Base-by-base conservation (phyloP, 2,888 invertebrate species). In the Erebia aethiops region DNA sequence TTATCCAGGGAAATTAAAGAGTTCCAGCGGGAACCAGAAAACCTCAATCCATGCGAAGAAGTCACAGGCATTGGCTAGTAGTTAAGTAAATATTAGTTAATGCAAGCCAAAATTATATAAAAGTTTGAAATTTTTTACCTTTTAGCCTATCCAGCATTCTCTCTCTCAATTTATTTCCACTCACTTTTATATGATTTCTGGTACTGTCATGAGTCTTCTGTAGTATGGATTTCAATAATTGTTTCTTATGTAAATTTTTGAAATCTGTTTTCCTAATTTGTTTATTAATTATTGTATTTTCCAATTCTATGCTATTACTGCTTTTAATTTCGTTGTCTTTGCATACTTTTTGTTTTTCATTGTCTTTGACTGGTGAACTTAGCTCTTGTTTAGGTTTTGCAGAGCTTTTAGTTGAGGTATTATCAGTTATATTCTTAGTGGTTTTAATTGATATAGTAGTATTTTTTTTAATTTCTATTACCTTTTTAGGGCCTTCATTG, bases 131-230 rank as follows among this genome's bases (percentile, higher is more conserved):
- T 46, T 46, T 2, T 1, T 56, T 95, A 79, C 96, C 95, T 90
- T 95, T 95, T 58, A 98, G 87, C 81, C 95, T 95, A 54, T 95
- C 92, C 82, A 95, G 81, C 96, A 97, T 97, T 82, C 95, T 94
- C 69, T 96, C 94, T 76, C 96, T 90, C 51, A 96, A 78, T 41
- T 84, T 84, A 72, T 82, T 86, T 14, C 87, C 81, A 67, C 61
- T 84, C 18, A 82, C 77, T 72, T 81, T 84, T 35, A 91, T 85
- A 9, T 78, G 72, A 71, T 76, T 89, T 66, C 91, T 85, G 49
- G 83, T 79, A 65, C 69, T 84, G 41, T 77, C 73, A n/a, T 18
- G 18, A 54, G 65, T 78, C 16, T 80, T 77, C 21, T 81, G 69
- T 16, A 88, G 74, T 60, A 87, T 71, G 56, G 80, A 77, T 65